Base-by-base conservation (phyloP, 2,888 invertebrate genomes). In the Anodontia alba region DNA sequence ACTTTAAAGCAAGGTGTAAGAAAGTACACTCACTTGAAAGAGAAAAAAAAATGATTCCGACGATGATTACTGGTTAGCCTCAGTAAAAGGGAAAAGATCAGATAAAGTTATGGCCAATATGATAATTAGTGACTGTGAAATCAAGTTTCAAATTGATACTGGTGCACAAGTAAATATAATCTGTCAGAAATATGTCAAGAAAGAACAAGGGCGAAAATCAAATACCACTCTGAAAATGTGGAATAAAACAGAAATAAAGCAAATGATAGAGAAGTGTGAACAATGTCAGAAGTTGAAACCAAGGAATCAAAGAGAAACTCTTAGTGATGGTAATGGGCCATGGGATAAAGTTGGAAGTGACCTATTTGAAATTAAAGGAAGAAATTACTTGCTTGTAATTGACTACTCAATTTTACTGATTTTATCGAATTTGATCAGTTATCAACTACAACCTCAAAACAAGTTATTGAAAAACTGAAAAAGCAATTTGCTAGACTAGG, bases 321-420 rank as follows among this genome's bases (percentile, higher is more conserved):
- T 75, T 15, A 42, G 26, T 49, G 57, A 72, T 46, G 76, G 76
- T 17, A 62, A 72, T 26, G 33, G 49, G 7, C 73, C 72, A 33
- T 81, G 74, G 71, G 76, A 75, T 23, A 71, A 75, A 46, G 51
- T 81, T 36, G 73, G 36, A 17, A 33, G 42, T 17, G 75, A 81
- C 42, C 26, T 81, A 8, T 83, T 83, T 54, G 54, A 62, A 36
- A 84, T 79, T 26, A 38, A 84, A 67, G 67, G 66, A 31, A 69
- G 75, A 74, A 36, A 73, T 29, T 87, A 84, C 71, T 43, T 83
- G 20, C 49, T 78, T 20, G 76, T 75, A 26, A 73, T 81, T 51
- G 87, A 87, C 71, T 87, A 87, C n/a, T n/a, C n/a, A n/a, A n/a
- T 66, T 83, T 57, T 51, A 76, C 77, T 33, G 73, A 79, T 26